These are phyloP conservation scores for Ctenochaetus hawaiiensis DNA, from an alignment of 2,797 vertebrate genomes.

Conservation along the genomic window DNA sequence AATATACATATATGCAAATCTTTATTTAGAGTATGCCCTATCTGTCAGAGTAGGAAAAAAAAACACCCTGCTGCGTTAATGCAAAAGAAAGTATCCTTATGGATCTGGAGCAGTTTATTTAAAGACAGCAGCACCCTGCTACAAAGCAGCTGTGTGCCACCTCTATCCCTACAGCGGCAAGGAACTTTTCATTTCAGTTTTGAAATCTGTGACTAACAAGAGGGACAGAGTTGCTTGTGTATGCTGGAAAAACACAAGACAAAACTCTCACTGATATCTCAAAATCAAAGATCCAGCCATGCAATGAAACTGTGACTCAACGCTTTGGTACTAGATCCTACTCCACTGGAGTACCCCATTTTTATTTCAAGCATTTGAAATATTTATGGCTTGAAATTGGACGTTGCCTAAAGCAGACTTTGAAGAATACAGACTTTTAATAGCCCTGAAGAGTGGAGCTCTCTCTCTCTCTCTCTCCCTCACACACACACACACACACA, in stretches of 20 bases:
- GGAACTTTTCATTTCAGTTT: constrained; percentile 16
- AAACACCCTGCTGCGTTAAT: background rate
- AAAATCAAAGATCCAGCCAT: constrained; percentile 34
- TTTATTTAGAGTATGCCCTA: constrained; percentile 12
- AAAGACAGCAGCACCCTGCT: background rate
- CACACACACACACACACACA: constrained; percentile 16
- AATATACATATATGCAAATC: constrained; percentile 1
- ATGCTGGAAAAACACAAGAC: constrained; percentile 23
- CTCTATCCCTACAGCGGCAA: constrained; percentile 14
- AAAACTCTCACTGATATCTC: constrained; percentile 25
- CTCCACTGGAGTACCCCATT: constrained; percentile 49
- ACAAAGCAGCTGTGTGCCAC: constrained; percentile 13
- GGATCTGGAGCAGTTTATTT: constrained; percentile 3
- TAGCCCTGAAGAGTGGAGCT: constrained; percentile 34
- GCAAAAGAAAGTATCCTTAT: constrained; percentile 2
- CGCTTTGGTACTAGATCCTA: constrained; percentile 41
- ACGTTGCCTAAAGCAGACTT: constrained; percentile 45
- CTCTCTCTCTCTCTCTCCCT: too few relatives aligned
- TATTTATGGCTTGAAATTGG: constrained; percentile 56
- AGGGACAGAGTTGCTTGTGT: constrained; percentile 10
- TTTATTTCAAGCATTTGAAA: constrained; percentile 62
- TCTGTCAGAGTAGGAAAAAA: background rate
- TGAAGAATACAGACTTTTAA: constrained; percentile 59
- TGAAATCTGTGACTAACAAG: constrained; percentile 26
- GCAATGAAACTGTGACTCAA: constrained; percentile 59